Evolutionary conservation across 2,888 invertebrate genomes (phyloP).

Genomic region (Drosophila subquinaria): DNA sequence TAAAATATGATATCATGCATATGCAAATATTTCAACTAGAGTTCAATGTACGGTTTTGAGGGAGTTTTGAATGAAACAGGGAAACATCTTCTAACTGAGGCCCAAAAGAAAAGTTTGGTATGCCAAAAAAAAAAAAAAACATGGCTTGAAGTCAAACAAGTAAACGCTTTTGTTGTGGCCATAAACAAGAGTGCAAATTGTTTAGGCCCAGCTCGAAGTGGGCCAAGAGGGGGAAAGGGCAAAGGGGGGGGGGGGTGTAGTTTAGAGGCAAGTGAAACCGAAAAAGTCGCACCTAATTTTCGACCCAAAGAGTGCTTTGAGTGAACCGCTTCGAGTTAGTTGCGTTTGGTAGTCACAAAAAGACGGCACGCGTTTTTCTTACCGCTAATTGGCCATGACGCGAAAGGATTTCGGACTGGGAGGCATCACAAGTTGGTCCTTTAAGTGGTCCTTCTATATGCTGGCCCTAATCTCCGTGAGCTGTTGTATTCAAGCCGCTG

Average conservation of each 20-base stretch:
- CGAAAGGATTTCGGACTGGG: slow-evolving; percentile 24
- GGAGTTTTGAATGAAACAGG: slow-evolving; percentile 57
- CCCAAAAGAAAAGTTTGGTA: slow-evolving; percentile 7
- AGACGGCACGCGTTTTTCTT: slow-evolving; percentile 16
- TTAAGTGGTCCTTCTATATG: neutral
- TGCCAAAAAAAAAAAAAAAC: slow-evolving; percentile 16
- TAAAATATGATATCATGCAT: neutral
- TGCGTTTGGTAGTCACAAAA: slow-evolving; percentile 57
- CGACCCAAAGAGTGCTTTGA: slow-evolving; percentile 36
- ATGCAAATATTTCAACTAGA: neutral
- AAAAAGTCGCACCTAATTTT: slow-evolving; percentile 63
- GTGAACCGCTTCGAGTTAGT: slow-evolving; percentile 66
- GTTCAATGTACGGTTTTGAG: slow-evolving; percentile 45
- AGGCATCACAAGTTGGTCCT: slow-evolving; percentile 12
- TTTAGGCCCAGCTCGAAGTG: slow-evolving; percentile 22
- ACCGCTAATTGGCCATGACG: slow-evolving; percentile 37
- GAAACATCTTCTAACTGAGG: slow-evolving; percentile 10
- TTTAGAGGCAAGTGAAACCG: slow-evolving; percentile 49
- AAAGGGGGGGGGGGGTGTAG: neutral
- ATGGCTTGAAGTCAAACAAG: slow-evolving; percentile 54
- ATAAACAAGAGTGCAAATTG: slow-evolving; percentile 81
- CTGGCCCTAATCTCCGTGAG: slow-evolving; percentile 8
- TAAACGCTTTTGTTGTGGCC: slow-evolving; percentile 68
- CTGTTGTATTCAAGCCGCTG: slow-evolving; percentile 30
- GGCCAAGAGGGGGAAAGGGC: neutral